A percentile compares a stretch with the other conserved stretches of the same genome.
Conservation (phyloP, 2,113 vertebrate genomes). For the Calonectris borealis region DNA sequence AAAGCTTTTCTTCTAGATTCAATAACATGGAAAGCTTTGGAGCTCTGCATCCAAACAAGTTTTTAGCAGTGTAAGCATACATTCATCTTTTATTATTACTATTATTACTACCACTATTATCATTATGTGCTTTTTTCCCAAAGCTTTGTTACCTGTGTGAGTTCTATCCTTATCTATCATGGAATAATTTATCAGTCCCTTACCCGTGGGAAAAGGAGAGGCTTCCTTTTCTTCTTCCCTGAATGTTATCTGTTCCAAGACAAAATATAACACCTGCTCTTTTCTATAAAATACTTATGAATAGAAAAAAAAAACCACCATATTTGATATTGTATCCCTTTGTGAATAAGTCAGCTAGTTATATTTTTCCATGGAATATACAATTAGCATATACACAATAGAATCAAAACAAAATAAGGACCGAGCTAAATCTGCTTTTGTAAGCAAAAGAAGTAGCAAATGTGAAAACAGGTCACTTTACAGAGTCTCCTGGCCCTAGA, state of each 20-base stretch:
- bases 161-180: neutral
- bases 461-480: neutral
- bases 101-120: neutral
- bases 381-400: neutral
- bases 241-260: slow-evolving; percentile 20
- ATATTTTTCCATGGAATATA: neutral
- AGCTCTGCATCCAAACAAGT: neutral
- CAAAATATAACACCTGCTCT: slow-evolving; percentile 33
- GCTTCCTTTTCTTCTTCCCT: slow-evolving; percentile 10
- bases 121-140: neutral
- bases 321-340: neutral
- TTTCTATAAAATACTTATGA: slow-evolving; percentile 16
- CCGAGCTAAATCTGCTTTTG: neutral
- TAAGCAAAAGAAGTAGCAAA: neutral
- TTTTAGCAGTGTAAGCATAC: neutral
- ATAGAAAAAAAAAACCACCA: neutral
- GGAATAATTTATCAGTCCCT: slow-evolving; percentile 4
- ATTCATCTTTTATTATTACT: neutral
- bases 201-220: neutral
- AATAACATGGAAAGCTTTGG: neutral
- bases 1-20: neutral
- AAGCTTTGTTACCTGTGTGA: neutral
- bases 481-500: neutral
- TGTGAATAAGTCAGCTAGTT: neutral
- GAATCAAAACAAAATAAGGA: neutral